Evolutionary conservation across 2,113 vertebrate species (phyloP), one percentile per base, ranked within the genome.

Genomic region (Scytalopus superciliaris): DNA sequence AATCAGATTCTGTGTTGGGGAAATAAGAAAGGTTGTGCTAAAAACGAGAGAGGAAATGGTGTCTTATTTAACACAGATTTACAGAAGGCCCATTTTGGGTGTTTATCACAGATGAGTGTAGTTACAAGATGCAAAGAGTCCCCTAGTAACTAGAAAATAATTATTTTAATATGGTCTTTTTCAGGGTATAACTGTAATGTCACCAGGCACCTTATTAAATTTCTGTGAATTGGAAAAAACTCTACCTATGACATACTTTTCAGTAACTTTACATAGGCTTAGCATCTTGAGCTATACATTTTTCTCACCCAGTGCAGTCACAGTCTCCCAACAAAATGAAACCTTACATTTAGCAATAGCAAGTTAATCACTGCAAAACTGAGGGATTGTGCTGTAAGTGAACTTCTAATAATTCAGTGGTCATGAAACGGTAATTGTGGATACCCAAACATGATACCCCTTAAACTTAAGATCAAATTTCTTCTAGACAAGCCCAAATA

Each of bases 401-500:
- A 84, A 62, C 37, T 68, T 77, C 21, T 83, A 64, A 50, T 12
- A 30, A 42, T 24, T 90, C 24, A 80, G 33, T 9, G 35, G 16
- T 63, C 4, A 4, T 37, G 53, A 87, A 78, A 28, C 82, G 17
- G 16, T 39, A 60, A 35, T 57, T 79, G 13, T 0, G 5, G 15
- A 37, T 45, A 57, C 4, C 3, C 25, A 76, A 52, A 59, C 0
- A 0, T 42, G 45, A 87, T 82, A 19, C 3, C 4, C 42, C 33
- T 50, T 85, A 75, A 52, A 64, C 27, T 70, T 42, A 73, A 70
- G n/a, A 73, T 2, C 7, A 77, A 12, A 64, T 56, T 82, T 84
- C 39, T 60, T 21, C 12, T 18, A 57, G 40, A 30, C 17, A 72
- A 82, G 16, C 3, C 28, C 72, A 50, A 49, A 79, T 30, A 9